phyloP scores from a whole-genome alignment of 2,888 invertebrate genomes.

The Sphaerophoria taeniata region DNA sequence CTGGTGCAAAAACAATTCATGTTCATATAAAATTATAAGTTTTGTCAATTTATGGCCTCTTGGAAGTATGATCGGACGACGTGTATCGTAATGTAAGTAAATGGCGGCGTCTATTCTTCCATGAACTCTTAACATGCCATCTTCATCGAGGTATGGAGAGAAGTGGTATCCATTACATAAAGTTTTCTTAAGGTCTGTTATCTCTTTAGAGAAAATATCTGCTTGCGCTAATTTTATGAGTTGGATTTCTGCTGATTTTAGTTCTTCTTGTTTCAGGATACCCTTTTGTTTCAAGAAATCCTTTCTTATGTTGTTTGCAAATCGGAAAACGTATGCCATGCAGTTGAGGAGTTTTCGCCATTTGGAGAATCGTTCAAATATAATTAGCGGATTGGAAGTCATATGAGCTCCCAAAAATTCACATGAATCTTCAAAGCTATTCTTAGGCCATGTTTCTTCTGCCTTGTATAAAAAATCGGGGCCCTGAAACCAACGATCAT shows the following conservation, averaged over 20 bases:
- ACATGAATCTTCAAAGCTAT: neutral
- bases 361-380: conserved; percentile 12
- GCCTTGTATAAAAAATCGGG: neutral
- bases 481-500: conserved; percentile 10
- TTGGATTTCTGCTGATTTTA: neutral
- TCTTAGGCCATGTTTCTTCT: neutral
- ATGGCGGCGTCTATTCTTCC: conserved; percentile 30
- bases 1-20: no score
- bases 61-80: no score
- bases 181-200: neutral
- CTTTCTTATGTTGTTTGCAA: neutral
- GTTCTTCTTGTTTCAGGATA: neutral
- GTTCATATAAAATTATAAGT: no score
- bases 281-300: neutral
- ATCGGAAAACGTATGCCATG: conserved; percentile 23
- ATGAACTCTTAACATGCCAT: conserved; percentile 34
- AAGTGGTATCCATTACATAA: neutral
- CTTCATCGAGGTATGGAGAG: conserved; percentile 40
- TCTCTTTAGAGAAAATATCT: neutral
- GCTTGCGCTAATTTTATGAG: neutral
- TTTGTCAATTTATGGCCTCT: no score
- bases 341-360: neutral
- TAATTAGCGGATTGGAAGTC: neutral
- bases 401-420: neutral
- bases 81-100: no score